These are phyloP conservation scores for Grallaria varia DNA, from an alignment of 2,113 vertebrate species.

Conservation along the genomic window DNA sequence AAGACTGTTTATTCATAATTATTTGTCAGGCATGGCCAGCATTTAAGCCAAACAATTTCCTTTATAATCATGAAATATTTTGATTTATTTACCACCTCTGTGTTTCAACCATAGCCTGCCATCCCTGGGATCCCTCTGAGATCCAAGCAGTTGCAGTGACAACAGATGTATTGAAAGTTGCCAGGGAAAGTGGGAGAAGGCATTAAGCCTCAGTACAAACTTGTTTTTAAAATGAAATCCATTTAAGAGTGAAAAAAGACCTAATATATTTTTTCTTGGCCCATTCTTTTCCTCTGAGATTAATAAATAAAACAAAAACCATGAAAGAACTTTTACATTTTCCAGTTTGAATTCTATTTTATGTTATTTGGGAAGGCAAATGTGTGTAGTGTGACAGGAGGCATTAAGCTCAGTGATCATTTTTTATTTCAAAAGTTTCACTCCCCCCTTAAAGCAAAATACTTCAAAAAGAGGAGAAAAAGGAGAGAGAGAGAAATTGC, in stretches of 20 bases:
- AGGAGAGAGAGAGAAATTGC: background rate
- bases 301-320: slow-evolving; percentile 17
- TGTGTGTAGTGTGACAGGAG: slow-evolving; percentile 39
- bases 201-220: background rate
- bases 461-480: slow-evolving; percentile 15
- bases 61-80: background rate
- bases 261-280: background rate
- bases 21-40: background rate
- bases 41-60: background rate
- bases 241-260: background rate
- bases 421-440: slow-evolving; percentile 41
- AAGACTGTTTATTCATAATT: background rate
- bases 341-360: slow-evolving; percentile 31
- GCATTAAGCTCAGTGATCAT: slow-evolving; percentile 42
- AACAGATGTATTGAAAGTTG: background rate
- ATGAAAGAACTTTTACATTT: background rate
- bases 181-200: background rate
- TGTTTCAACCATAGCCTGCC: background rate
- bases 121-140: background rate
- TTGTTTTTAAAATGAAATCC: background rate
- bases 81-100: background rate
- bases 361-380: slow-evolving; percentile 13
- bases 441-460: background rate
- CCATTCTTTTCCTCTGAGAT: background rate
- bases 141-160: background rate